Percentiles rank a stretch among this genome's conserved stretches.
phyloP scores from a whole-genome alignment of 2,113 vertebrate species.

The Alces alces region DNA sequence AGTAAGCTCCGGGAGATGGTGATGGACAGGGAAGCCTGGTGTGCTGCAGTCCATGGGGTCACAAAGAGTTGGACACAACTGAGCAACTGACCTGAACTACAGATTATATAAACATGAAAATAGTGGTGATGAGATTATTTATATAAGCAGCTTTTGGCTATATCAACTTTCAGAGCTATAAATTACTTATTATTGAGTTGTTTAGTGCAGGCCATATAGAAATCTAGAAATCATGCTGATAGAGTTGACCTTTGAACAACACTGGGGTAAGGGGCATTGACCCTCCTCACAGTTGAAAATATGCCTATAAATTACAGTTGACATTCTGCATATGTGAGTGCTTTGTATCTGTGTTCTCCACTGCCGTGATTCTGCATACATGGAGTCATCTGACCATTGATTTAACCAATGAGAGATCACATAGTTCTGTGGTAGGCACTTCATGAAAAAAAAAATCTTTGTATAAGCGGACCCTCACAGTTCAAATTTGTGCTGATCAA shows the following conservation, averaged over 20 bases:
- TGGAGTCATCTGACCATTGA: background rate
- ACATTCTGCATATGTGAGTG: background rate
- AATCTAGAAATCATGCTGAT: background rate
- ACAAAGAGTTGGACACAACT: background rate
- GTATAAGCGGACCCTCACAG: background rate
- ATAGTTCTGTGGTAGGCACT: background rate
- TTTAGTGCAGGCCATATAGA: background rate
- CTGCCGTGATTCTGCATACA: background rate
- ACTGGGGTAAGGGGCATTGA: background rate
- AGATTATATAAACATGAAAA: background rate
- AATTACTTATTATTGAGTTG: background rate
- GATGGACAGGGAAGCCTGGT: background rate
- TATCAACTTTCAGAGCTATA: background rate
- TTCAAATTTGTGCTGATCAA: background rate
- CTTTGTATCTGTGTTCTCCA: background rate
- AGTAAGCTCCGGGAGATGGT: background rate
- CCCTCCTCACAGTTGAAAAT: background rate
- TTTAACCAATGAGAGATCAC: background rate
- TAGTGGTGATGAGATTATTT: background rate
- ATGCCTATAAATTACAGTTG: background rate
- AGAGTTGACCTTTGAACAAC: background rate
- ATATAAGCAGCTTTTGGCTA: background rate
- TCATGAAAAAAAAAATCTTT: background rate
- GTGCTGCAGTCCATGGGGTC: background rate
- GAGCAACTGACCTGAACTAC: background rate